Conservation (phyloP, 1,140 invertebrate species). For the Drosophila paulistorum region DNA sequence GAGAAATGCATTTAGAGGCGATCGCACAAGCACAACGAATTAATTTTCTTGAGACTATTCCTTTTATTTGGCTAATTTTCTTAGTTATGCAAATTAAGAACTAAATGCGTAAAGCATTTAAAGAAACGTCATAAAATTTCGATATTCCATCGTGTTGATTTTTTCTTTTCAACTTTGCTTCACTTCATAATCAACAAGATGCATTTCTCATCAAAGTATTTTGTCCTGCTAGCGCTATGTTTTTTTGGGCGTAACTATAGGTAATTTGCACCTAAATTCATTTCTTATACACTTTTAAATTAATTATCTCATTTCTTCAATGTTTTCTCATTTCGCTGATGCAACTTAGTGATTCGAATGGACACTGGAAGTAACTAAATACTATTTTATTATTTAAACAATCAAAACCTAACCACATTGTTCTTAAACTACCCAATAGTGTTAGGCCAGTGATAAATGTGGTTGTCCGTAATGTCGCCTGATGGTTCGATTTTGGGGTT, state of each 20-base stretch:
- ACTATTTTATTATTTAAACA: too few species aligned
- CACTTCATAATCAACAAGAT: neutral
- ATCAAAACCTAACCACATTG: too few species aligned
- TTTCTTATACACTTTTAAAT: neutral
- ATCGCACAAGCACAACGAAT: neutral
- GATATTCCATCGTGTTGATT: neutral
- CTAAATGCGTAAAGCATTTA: neutral
- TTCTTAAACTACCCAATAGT: too few species aligned
- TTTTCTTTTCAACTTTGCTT: neutral
- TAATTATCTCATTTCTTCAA: too few species aligned
- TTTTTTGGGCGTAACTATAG: neutral
- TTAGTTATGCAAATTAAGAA: constrained; percentile 4
- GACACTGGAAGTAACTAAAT: too few species aligned
- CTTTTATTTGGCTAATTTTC: neutral
- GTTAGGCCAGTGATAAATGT: too few species aligned
- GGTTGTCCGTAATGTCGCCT: too few species aligned
- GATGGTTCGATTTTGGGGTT: too few species aligned
- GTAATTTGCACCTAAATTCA: neutral
- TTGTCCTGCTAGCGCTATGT: neutral
- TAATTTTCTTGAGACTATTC: neutral
- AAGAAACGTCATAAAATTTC: neutral
- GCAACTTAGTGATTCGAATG: too few species aligned
- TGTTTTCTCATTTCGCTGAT: too few species aligned
- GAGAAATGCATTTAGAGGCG: neutral
- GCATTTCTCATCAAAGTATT: neutral